phyloP scores from a whole-genome alignment of 2,113 vertebrate species.

The Chaenogobius annularis region DNA sequence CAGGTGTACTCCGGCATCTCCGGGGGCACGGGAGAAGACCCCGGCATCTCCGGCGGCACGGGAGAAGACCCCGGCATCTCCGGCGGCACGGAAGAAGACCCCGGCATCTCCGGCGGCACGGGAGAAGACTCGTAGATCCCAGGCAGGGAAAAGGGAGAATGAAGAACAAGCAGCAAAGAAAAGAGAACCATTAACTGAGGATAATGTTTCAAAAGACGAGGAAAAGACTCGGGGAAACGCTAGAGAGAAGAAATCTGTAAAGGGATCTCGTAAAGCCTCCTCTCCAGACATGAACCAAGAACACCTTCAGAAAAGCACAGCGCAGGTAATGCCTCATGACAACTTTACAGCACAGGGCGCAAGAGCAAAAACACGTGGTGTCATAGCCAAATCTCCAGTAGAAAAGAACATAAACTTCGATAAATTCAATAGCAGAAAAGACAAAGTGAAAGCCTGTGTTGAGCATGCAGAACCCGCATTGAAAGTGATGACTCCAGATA shows the following conservation, averaged over 20 bases:
- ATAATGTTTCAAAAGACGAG: background rate
- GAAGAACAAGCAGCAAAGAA: slow-evolving; percentile 4
- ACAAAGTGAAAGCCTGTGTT: background rate
- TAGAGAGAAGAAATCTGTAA: background rate
- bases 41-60: too few species aligned
- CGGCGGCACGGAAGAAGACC: too few species aligned
- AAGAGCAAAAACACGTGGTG: background rate
- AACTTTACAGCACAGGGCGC: background rate
- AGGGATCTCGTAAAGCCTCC: background rate
- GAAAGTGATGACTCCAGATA: background rate
- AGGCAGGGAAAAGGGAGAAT: background rate
- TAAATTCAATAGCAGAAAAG: background rate
- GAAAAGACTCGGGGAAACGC: background rate
- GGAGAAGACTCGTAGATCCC: too few species aligned
- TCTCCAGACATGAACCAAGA: background rate
- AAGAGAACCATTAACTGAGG: background rate
- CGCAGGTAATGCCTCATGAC: background rate
- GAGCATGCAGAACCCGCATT: background rate
- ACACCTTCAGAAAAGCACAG: background rate
- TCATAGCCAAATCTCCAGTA: background rate
- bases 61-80: too few species aligned
- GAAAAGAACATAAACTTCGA: background rate
- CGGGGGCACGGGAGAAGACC: too few species aligned
- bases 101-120: too few species aligned
- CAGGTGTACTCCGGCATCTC: background rate